Evolutionary conservation across 1,140 invertebrate genomes (phyloP).

Genomic region (Drosophila serrata): DNA sequence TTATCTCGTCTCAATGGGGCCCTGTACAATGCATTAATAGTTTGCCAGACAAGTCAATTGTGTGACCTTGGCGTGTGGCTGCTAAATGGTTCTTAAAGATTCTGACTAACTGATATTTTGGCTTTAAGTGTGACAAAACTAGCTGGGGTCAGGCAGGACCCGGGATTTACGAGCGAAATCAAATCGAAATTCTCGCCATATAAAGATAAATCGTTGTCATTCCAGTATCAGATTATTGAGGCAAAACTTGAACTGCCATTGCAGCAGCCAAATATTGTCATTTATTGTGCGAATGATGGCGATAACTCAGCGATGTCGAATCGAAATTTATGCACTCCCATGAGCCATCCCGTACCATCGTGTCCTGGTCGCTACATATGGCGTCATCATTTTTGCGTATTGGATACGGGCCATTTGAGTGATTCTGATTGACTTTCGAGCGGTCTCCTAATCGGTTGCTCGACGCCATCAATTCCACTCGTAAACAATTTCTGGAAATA

Average conservation of each 20-base stretch:
- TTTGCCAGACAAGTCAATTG: constrained; percentile 56
- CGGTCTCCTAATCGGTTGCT: constrained; percentile 56
- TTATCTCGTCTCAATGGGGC: constrained; percentile 72
- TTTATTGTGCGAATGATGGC: constrained; percentile 57
- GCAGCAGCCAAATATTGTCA: constrained; percentile 70
- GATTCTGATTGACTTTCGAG: constrained; percentile 73
- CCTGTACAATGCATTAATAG: constrained; percentile 68
- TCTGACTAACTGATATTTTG: constrained; percentile 21
- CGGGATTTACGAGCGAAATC: constrained; percentile 63
- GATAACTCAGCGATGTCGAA: constrained; percentile 59
- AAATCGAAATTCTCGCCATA: constrained; percentile 47
- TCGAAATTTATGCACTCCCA: constrained; percentile 66
- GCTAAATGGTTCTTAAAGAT: constrained; percentile 18
- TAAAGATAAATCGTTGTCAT: constrained; percentile 64
- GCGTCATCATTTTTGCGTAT: constrained; percentile 64
- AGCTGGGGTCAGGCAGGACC: background rate
- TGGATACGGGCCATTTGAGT: constrained; percentile 55
- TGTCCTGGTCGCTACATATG: constrained; percentile 31
- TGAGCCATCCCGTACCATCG: constrained; percentile 3
- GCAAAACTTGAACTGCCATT: constrained; percentile 35
- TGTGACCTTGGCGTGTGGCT: constrained; percentile 56
- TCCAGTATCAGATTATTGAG: constrained; percentile 53
- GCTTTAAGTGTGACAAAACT: constrained; percentile 29
- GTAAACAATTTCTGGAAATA: constrained; percentile 66
- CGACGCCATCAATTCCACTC: constrained; percentile 63